A percentile compares a stretch with the other conserved stretches of the same genome.
phyloP scores from a whole-genome alignment of 2,888 invertebrate genomes.

The Drosophila aldrichi region DNA sequence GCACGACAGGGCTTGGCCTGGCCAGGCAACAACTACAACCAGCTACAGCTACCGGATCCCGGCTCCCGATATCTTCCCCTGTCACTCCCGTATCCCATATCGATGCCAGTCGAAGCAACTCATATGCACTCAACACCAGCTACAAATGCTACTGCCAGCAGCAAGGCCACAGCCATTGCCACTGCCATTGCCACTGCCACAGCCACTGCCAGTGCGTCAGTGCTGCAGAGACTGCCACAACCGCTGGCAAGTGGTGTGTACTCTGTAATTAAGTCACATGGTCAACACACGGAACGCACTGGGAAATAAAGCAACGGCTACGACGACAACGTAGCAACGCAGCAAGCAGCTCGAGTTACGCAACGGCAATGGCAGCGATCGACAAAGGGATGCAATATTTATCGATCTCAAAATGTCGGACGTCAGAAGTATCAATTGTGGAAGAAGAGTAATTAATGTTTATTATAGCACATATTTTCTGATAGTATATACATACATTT shows the following conservation, averaged over 20 bases:
- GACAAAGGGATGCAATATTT: background rate
- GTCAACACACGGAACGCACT: slow-evolving; percentile 30
- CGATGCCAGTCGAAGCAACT: slow-evolving; percentile 8
- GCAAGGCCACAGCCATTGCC: slow-evolving; percentile 50
- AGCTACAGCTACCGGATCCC: slow-evolving; percentile 48
- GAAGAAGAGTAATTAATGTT: background rate
- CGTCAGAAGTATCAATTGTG: background rate
- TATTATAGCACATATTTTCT: background rate
- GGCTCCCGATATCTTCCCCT: slow-evolving; percentile 1
- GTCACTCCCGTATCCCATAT: background rate
- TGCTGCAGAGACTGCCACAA: slow-evolving; percentile 16
- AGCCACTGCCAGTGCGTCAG: background rate
- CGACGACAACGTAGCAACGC: slow-evolving; percentile 3
- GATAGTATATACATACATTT: too few relatives aligned
- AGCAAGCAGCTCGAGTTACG: slow-evolving; percentile 14
- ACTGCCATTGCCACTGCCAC: slow-evolving; percentile 21
- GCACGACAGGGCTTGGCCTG: slow-evolving; percentile 45
- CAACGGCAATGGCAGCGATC: slow-evolving; percentile 29
- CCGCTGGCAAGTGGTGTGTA: slow-evolving; percentile 34
- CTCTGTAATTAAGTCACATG: slow-evolving; percentile 70
- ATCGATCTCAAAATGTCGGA: slow-evolving; percentile 18
- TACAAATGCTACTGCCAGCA: slow-evolving; percentile 32
- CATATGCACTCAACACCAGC: slow-evolving; percentile 34
- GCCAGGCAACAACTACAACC: slow-evolving; percentile 21
- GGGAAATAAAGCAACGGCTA: slow-evolving; percentile 19